phyloP scores from a whole-genome alignment of 2,113 vertebrate species.

The Hyperoodon ampullatus region DNA sequence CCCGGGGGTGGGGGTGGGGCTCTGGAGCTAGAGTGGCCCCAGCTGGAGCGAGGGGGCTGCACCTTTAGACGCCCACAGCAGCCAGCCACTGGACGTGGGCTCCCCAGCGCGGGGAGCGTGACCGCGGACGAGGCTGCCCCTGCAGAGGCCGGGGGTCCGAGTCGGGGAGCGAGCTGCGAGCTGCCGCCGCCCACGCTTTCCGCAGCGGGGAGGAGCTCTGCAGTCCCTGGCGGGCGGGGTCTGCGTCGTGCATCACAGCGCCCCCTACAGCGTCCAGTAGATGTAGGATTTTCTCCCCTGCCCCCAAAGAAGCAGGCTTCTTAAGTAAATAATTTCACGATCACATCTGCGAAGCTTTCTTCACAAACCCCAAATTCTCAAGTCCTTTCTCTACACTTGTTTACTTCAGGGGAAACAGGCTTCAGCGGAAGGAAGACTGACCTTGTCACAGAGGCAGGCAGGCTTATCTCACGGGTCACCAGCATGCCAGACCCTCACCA shows the following conservation, averaged over 20 bases:
- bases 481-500: neutral
- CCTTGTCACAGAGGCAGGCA: neutral
- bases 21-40: neutral
- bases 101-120: accelerated
- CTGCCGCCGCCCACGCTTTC: neutral
- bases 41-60: neutral
- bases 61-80: neutral
- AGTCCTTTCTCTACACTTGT: neutral
- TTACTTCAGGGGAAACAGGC: neutral
- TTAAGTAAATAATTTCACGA: neutral
- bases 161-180: neutral
- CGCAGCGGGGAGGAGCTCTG: neutral
- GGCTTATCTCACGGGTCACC: neutral
- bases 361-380: neutral
- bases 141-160: accelerated
- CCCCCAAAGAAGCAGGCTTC: neutral
- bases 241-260: neutral
- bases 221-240: neutral
- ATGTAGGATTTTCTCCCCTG: neutral
- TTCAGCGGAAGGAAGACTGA: neutral
- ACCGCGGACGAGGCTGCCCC: neutral
- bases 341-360: neutral
- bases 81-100: neutral
- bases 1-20: accelerated
- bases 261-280: neutral